Percentiles rank a stretch among this genome's conserved stretches.
phyloP scores from a whole-genome alignment of 2,888 invertebrate species.

The Diadegma fenestrale region DNA sequence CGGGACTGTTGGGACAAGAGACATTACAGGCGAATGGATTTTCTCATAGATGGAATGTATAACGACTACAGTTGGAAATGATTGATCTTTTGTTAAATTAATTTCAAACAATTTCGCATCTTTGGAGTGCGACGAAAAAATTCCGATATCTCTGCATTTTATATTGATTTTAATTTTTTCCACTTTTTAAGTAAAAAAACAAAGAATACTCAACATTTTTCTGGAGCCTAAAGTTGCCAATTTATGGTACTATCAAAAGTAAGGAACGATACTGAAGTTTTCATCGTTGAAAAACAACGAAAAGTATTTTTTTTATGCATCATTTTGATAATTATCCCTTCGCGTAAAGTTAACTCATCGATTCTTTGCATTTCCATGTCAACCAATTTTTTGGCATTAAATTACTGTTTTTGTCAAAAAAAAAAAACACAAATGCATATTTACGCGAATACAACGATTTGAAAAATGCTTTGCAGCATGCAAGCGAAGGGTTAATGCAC shows the following conservation, averaged over 20 bases:
- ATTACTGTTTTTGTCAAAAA: too few species aligned
- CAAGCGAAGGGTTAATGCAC: too few species aligned
- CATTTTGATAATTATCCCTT: too few species aligned
- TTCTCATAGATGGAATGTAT: slow-evolving; percentile 95
- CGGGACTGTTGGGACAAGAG: slow-evolving; percentile 94
- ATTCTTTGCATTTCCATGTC: too few species aligned
- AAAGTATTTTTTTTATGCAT: too few species aligned
- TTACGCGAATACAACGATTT: too few species aligned
- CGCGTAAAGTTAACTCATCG: too few species aligned
- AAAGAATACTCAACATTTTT: background rate
- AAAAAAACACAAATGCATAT: too few species aligned
- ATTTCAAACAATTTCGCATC: background rate
- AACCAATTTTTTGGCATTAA: too few species aligned
- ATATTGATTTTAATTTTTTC: background rate
- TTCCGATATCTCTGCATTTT: background rate
- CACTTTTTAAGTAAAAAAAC: background rate
- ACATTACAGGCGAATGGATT: slow-evolving; percentile 95
- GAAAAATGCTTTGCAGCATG: too few species aligned
- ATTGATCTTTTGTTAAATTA: slow-evolving; percentile 53
- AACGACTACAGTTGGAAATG: slow-evolving; percentile 87
- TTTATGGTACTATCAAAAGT: background rate
- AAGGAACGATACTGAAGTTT: too few species aligned
- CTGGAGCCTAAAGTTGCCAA: background rate
- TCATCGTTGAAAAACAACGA: too few species aligned
- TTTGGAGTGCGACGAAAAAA: background rate